Base-by-base conservation (phyloP, 1,140 invertebrate genomes). In the Drosophila kurseongensis region DNA sequence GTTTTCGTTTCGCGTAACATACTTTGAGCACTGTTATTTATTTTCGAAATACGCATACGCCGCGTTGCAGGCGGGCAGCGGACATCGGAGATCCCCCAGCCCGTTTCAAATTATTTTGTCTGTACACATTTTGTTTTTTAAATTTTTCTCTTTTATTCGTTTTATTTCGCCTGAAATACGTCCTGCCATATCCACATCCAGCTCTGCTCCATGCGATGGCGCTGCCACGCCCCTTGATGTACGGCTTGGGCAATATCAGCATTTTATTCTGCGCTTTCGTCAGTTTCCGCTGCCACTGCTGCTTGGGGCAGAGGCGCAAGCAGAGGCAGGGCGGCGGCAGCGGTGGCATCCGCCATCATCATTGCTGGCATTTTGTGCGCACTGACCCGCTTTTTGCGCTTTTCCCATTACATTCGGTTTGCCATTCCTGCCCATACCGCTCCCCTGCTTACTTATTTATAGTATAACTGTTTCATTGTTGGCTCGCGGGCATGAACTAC, bases 391-490 rank as follows among this genome's bases (percentile, higher is more conserved):
- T 86, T 79, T 86, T 77, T 88, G 78, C 66, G 75, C 78, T 84
- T 88, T 84, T 82, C 78, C 83, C 78, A 88, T 86, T 86, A 86
- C 82, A 82, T 86, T 84, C 68, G 75, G 71, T 79, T 78, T 79
- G 78, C 82, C 58, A 75, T 86, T 78, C 65, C 73, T 32, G n/a
- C 41, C 29, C 23, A 7, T 9, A 9, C 32, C n/a, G 10, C 10
- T 27, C 65, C 47, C 78, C 68, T 67, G 68, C 75, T 82, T 82
- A 88, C 82, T 85, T 86, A 86, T 86, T 88, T 86, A 88, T 79
- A 88, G 83, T 88, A 86, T 86, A 86, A 88, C 83, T 83, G 83
- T 88, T 86, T 86, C 83, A 88, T 82, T 88, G 83, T 86, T 86
- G 83, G 83, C 84, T 66, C 63, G 71, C 75, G 84, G 83, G 72